Conservation (phyloP, 2,888 invertebrate species). For the Philereme transversata region DNA sequence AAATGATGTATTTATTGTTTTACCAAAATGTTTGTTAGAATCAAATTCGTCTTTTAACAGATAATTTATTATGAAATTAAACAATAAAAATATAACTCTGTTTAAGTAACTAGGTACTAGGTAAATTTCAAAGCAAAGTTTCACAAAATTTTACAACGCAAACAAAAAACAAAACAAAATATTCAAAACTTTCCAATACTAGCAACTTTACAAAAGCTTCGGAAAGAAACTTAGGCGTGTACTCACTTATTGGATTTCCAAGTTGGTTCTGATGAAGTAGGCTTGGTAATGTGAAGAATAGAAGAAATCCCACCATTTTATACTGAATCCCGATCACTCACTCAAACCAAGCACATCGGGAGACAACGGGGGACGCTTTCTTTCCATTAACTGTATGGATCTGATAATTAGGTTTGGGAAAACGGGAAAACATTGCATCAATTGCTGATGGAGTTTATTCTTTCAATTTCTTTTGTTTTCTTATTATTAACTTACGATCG, state of each 20-base stretch:
- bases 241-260: slow-evolving; percentile 49
- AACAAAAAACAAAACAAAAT: slow-evolving; percentile 11
- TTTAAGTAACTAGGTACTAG: too few relatives aligned
- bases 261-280: slow-evolving; percentile 41
- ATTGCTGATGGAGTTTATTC: slow-evolving; percentile 2
- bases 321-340: slow-evolving; percentile 51
- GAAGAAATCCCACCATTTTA: slow-evolving; percentile 52
- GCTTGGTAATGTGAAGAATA: slow-evolving; percentile 51
- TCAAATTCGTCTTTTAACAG: not conserved
- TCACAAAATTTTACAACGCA: slow-evolving; percentile 3
- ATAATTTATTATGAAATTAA: too few relatives aligned
- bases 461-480: too few relatives aligned
- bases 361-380: slow-evolving; percentile 50
- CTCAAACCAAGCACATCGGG: slow-evolving; percentile 58
- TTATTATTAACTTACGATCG: too few relatives aligned
- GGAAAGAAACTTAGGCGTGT: slow-evolving; percentile 22
- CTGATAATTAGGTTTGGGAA: slow-evolving; percentile 49
- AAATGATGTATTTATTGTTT: not conserved
- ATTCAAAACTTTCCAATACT: slow-evolving; percentile 18
- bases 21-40: not conserved
- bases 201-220: slow-evolving; percentile 18
- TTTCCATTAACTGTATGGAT: slow-evolving; percentile 57
- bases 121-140: not conserved
- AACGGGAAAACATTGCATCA: slow-evolving; percentile 8
- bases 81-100: too few relatives aligned